A percentile compares a stretch with the other conserved stretches of the same genome.
phyloP scores from a whole-genome alignment of 2,888 invertebrate species.

The Cheilosia variabilis region DNA sequence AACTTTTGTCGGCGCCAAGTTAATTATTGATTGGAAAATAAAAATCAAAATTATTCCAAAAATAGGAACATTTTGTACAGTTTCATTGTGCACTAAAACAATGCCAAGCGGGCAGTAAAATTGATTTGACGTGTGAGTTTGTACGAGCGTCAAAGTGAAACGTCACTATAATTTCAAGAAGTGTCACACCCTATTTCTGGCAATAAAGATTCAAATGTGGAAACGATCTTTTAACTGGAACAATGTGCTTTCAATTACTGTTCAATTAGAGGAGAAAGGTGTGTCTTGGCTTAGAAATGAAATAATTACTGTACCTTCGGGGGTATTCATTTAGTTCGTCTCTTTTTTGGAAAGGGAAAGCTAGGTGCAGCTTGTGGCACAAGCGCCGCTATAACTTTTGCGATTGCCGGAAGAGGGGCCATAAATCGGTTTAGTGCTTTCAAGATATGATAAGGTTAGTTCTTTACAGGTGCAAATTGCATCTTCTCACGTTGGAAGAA shows the following conservation, averaged over 20 bases:
- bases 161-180: constrained; percentile 7
- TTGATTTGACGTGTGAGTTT: constrained; percentile 3
- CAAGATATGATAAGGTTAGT: not conserved
- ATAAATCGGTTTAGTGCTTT: not conserved
- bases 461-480: too few species aligned
- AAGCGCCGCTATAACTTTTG: constrained; percentile 32
- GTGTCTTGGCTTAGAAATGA: not conserved
- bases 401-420: not conserved
- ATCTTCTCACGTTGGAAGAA: too few species aligned
- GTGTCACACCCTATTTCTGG: constrained; percentile 25
- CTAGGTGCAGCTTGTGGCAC: constrained; percentile 24
- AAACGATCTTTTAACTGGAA: constrained; percentile 31
- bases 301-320: constrained; percentile 5
- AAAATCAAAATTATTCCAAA: not conserved
- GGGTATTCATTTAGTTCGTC: constrained; percentile 9
- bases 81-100: constrained; percentile 6
- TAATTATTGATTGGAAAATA: not conserved
- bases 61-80: not conserved
- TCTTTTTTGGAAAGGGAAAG: not conserved
- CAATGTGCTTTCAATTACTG: not conserved
- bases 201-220: constrained; percentile 50
- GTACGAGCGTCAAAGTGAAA: constrained; percentile 6
- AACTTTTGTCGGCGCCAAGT: not conserved
- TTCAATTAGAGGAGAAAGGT: too few species aligned
- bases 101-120: constrained; percentile 5